Percentiles rank a stretch among this genome's conserved stretches.
Evolutionary conservation across 1,140 invertebrate genomes (phyloP).

Genomic region (Thaumetopoea pityocampa): DNA sequence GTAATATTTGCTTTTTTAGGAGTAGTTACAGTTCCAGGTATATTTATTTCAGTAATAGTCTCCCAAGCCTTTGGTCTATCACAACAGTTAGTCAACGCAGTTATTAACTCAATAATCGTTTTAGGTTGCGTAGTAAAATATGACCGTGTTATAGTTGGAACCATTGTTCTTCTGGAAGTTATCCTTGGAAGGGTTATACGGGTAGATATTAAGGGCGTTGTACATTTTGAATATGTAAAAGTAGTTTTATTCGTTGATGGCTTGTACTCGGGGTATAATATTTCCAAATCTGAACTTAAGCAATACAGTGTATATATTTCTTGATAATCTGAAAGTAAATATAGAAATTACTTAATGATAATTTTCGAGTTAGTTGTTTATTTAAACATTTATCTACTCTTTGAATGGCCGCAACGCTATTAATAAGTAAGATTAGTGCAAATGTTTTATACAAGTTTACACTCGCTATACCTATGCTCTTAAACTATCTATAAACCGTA

Average conservation of each 20-base stretch:
- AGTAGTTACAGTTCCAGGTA: background rate
- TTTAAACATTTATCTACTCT: no score
- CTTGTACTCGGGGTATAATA: background rate
- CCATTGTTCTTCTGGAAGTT: background rate
- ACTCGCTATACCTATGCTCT: no score
- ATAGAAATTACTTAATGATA: background rate
- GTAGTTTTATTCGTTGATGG: constrained; percentile 1
- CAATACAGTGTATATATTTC: constrained; percentile 29
- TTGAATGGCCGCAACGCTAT: no score
- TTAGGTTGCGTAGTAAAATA: no score
- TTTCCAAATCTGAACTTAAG: constrained; percentile 5
- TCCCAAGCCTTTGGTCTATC: constrained; percentile 24
- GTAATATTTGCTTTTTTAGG: no score
- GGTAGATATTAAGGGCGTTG: no score
- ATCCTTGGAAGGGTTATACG: background rate
- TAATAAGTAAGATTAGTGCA: no score
- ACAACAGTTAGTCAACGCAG: background rate
- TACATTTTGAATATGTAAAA: background rate
- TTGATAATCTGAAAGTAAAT: constrained; percentile 16
- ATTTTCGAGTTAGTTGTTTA: no score
- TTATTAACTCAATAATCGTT: no score
- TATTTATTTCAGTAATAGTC: constrained; percentile 17
- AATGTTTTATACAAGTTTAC: no score
- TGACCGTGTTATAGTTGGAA: no score
- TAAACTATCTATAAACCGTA: no score